Percentiles rank a stretch among this genome's conserved stretches.
Conservation (phyloP, 2,888 invertebrate species). For the Drosophila pseudotalamancana region DNA sequence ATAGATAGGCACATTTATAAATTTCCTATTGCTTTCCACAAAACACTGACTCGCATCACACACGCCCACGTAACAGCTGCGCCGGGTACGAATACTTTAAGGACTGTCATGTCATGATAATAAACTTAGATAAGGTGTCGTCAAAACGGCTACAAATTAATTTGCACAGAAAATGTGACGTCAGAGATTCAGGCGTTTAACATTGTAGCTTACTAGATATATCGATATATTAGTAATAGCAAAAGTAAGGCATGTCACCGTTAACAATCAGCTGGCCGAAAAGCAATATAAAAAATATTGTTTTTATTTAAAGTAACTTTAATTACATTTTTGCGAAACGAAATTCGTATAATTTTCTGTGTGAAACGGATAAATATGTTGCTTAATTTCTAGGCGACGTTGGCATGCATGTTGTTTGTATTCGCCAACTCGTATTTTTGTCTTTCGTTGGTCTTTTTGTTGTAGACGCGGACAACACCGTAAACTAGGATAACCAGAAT, state of each 20-base stretch:
- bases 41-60: slow-evolving; percentile 14
- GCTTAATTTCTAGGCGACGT: slow-evolving; percentile 34
- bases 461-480: slow-evolving; percentile 65
- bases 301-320: neutral
- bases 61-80: slow-evolving; percentile 51
- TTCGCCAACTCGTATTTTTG: slow-evolving; percentile 74
- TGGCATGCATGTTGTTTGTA: slow-evolving; percentile 34
- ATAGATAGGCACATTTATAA: slow-evolving; percentile 24
- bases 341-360: neutral
- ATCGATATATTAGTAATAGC: slow-evolving; percentile 11
- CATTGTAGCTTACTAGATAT: neutral
- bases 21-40: slow-evolving; percentile 8
- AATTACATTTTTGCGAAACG: neutral
- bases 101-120: slow-evolving; percentile 41
- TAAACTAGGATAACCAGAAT: slow-evolving; percentile 62
- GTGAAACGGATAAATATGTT: neutral
- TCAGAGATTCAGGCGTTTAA: neutral
- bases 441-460: slow-evolving; percentile 58
- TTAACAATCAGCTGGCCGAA: neutral
- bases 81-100: slow-evolving; percentile 33
- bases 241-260: too few species aligned
- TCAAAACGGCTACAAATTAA: neutral
- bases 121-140: slow-evolving; percentile 12
- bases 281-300: neutral
- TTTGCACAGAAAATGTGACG: slow-evolving; percentile 10